Conservation (phyloP, 1,140 invertebrate genomes). For the Contarinia nasturtii region DNA sequence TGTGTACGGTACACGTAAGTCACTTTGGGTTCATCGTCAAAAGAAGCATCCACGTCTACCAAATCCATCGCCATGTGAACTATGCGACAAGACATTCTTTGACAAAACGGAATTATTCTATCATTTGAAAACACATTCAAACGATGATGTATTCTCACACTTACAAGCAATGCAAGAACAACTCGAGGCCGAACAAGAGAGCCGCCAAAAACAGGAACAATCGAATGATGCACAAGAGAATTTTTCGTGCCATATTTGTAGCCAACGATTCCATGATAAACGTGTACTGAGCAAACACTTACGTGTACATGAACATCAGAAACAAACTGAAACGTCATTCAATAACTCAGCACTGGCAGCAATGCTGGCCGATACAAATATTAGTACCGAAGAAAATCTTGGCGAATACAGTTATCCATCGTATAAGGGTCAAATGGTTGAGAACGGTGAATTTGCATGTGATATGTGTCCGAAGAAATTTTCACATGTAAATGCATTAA, state of each 20-base stretch:
- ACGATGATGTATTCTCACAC: background rate
- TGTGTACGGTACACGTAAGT: conserved; percentile 22
- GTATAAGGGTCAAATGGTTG: conserved; percentile 19
- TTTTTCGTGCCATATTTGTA: conserved; percentile 20
- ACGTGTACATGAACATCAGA: conserved; percentile 18
- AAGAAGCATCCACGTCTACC: conserved; percentile 23
- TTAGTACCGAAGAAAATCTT: conserved; percentile 4
- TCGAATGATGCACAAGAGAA: conserved; percentile 3
- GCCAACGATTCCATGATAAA: conserved; percentile 18
- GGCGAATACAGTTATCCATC: conserved; percentile 20
- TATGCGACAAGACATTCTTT: conserved; percentile 22
- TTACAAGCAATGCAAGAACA: background rate
- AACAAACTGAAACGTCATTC: conserved; percentile 9
- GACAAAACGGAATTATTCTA: conserved; percentile 9
- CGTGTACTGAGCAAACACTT: conserved; percentile 22
- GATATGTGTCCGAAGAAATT: conserved; percentile 23
- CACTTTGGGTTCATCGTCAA: conserved; percentile 23
- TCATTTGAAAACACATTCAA: conserved; percentile 1
- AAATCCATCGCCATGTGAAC: conserved; percentile 17
- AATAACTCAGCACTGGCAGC: conserved; percentile 20
- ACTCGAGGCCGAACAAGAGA: background rate
- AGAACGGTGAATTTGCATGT: conserved; percentile 22
- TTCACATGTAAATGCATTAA: conserved; percentile 22
- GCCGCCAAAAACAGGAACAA: background rate
- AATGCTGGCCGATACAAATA: conserved; percentile 17